phyloP scores from a whole-genome alignment of 2,888 invertebrate genomes.

The Sicus ferrugineus region DNA sequence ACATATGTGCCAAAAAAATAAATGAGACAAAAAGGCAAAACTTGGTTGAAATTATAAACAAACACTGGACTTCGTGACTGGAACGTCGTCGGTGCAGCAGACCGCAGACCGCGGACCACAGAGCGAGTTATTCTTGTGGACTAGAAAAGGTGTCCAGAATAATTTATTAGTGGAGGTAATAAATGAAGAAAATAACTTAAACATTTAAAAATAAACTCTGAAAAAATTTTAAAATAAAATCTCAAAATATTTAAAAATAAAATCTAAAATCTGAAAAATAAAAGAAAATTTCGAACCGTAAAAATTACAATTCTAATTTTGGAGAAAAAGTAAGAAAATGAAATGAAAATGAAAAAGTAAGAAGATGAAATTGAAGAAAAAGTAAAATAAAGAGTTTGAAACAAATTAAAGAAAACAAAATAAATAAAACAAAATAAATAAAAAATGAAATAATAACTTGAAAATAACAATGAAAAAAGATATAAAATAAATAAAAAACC shows the following conservation, averaged over 20 bases:
- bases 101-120: constrained; percentile 12
- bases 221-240: neutral
- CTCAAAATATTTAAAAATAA: constrained; percentile 18
- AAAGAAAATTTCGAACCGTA: too few relatives aligned
- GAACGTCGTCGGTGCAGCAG: neutral
- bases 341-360: too few relatives aligned
- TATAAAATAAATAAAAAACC: constrained; percentile 17
- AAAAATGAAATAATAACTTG: neutral
- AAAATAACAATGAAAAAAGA: neutral
- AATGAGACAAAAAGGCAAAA: constrained; percentile 1
- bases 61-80: neutral
- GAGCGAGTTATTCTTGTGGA: constrained; percentile 18
- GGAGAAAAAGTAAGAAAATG: too few relatives aligned
- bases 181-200: neutral
- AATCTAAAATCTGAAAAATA: constrained; percentile 13
- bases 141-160: constrained; percentile 26
- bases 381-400: too few relatives aligned
- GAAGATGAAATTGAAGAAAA: too few relatives aligned
- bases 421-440: neutral
- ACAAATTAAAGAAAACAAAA: too few relatives aligned
- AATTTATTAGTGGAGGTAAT: constrained; percentile 19
- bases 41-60: constrained; percentile 20
- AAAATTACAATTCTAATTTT: too few relatives aligned
- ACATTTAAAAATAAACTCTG: neutral
- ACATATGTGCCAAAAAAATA: constrained; percentile 7